Base-by-base conservation (phyloP, 2,888 invertebrate species). In the Omphaloscelis lunosa region DNA sequence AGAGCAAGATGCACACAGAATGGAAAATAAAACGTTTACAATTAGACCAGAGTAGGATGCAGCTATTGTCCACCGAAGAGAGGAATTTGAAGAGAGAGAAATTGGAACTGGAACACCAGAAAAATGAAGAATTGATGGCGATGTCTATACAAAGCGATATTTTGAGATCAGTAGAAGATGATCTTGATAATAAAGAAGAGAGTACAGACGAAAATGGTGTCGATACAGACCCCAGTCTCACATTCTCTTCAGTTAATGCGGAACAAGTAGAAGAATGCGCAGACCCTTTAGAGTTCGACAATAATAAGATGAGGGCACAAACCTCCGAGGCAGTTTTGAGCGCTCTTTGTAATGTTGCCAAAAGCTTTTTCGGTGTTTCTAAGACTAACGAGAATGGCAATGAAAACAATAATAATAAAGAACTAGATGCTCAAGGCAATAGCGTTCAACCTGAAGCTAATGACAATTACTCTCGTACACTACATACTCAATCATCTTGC, bases 31-130 rank as follows among this genome's bases (percentile, higher is more conserved):
- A 95, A 93, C 93, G 96, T 20, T 90, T 95, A 65, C 96, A 95
- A 86, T 88, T 96, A 82, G 96, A 96, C 78, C 95, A 96, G 82
- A 94, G 93, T 83, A 90, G 96, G 82, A 95, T 96, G 88, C 95
- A 97, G 82, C 90, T 97, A 7, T 88, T 97, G 9, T 97, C 96
- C 0, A 96, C 97, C 0, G 96, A 97, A 80, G 97, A 97, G 83
- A 93, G 97, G 83, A 97, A 97, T 91, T 91, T 97, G 2, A 96
- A 97, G 79, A 94, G 97, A 76, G 97, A 97, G 77, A 97, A 97
- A 86, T 85, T 97, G 53, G 97, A 96, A 88, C 82, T 96, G 2
- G 95, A 96, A 89, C 95, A 96, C 79, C 94, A 95, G 77, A 92
- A 87, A 66, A 94, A 94, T 72, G 95, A 95, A 86, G 94, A 94